phyloP scores from a whole-genome alignment of 1,140 invertebrate species.

The Venustaconcha ellipsiformis region DNA sequence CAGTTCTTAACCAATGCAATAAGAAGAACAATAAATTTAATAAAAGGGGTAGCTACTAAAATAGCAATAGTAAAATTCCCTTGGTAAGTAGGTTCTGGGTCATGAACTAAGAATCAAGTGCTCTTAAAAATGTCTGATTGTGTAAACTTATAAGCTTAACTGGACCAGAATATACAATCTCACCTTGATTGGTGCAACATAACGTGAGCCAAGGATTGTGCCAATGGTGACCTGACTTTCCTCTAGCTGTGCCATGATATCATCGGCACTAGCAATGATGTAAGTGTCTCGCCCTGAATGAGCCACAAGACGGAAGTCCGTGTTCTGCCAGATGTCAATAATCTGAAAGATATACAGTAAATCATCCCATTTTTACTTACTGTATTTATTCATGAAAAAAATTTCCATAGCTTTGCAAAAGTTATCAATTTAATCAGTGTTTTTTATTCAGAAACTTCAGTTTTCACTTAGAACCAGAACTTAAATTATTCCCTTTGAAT shows the following conservation, averaged over 20 bases:
- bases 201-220: constrained; percentile 85
- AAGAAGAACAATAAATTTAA: too few relatives aligned
- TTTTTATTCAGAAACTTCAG: too few relatives aligned
- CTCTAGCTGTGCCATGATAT: constrained; percentile 83
- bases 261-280: constrained; percentile 84
- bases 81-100: too few relatives aligned
- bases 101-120: too few relatives aligned
- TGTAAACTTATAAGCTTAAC: too few relatives aligned
- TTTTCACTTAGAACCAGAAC: too few relatives aligned
- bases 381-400: not conserved
- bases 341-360: constrained; percentile 40
- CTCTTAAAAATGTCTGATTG: too few relatives aligned
- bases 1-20: too few relatives aligned
- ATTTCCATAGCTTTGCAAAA: constrained; percentile 1
- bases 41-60: too few relatives aligned
- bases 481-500: too few relatives aligned
- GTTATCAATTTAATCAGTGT: not conserved
- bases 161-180: not conserved
- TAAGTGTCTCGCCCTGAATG: constrained; percentile 77
- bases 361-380: too few relatives aligned
- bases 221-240: constrained; percentile 87
- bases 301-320: constrained; percentile 64
- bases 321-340: constrained; percentile 64
- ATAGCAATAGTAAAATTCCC: too few relatives aligned
- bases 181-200: constrained; percentile 82